Conservation (phyloP, 2,113 vertebrate genomes). For the Suricata suricatta region DNA sequence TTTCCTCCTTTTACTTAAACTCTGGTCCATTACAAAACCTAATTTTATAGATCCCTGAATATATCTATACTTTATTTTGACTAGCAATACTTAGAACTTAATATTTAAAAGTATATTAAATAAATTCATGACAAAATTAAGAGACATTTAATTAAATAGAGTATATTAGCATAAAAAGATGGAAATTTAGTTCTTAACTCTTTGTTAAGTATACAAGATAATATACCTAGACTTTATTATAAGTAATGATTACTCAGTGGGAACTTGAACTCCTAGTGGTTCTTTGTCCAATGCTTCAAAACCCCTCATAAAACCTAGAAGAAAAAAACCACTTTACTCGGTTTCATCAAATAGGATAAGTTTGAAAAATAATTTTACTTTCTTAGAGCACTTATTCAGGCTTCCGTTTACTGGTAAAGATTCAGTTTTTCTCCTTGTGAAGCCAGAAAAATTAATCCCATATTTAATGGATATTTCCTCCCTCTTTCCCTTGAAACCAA, state of each 20-base stretch:
- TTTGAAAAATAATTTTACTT: not conserved
- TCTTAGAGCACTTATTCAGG: not conserved
- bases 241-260: not conserved
- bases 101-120: slow-evolving; percentile 11
- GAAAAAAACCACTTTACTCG: not conserved
- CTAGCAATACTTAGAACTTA: not conserved
- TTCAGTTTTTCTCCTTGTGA: slow-evolving; percentile 6
- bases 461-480: not conserved
- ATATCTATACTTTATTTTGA: not conserved
- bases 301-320: not conserved
- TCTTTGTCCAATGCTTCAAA: not conserved
- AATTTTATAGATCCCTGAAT: slow-evolving; percentile 12
- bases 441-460: not conserved
- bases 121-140: slow-evolving; percentile 20
- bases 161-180: slow-evolving; percentile 9
- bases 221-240: not conserved
- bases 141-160: not conserved
- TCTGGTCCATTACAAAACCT: slow-evolving; percentile 15
- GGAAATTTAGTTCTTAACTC: not conserved
- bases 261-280: not conserved
- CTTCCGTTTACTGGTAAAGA: slow-evolving; percentile 18
- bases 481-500: not conserved
- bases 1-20: slow-evolving; percentile 45
- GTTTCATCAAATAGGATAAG: not conserved
- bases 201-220: not conserved